phyloP scores from a whole-genome alignment of 35 echinoderm and acorn worm genomes.

The Patiria miniata region DNA sequence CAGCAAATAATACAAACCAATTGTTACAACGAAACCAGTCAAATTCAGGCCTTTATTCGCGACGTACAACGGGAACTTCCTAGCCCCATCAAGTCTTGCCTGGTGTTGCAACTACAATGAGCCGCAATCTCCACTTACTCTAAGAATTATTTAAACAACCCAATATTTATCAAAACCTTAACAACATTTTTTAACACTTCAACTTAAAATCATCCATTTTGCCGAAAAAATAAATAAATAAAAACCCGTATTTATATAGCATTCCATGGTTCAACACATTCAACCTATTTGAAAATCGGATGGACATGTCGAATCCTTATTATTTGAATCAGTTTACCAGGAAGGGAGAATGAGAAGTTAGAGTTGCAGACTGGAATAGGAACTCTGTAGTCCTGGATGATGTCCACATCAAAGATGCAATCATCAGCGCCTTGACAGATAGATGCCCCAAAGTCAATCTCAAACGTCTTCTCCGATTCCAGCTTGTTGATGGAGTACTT shows the following conservation, averaged over 20 bases:
- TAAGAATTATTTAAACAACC: too few species aligned
- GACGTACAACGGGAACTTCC: neutral
- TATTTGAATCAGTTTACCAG: neutral
- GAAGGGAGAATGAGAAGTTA: slow-evolving; percentile 31
- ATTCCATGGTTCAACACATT: neutral
- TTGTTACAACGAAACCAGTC: neutral
- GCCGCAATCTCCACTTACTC: neutral
- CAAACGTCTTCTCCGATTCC: slow-evolving; percentile 25
- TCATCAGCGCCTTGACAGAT: neutral
- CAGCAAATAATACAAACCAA: neutral
- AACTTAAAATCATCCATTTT: too few species aligned
- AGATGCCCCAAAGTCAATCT: slow-evolving; percentile 11
- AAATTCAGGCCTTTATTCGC: neutral
- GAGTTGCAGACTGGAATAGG: slow-evolving; percentile 32
- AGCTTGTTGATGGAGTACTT: slow-evolving; percentile 24
- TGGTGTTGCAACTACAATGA: neutral
- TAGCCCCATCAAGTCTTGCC: too few species aligned
- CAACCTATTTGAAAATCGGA: neutral
- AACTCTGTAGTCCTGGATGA: slow-evolving; percentile 27
- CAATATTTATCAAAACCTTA: too few species aligned
- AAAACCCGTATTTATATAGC: too few species aligned
- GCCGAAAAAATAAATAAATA: too few species aligned
- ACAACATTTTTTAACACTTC: too few species aligned
- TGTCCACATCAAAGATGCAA: slow-evolving; percentile 28
- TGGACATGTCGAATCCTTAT: neutral